Percentiles rank a stretch among this genome's conserved stretches.
These are phyloP conservation scores for Pseudococcus jackbeardsleyi DNA, from an alignment of 2,888 invertebrate species.

Conservation along the genomic window DNA sequence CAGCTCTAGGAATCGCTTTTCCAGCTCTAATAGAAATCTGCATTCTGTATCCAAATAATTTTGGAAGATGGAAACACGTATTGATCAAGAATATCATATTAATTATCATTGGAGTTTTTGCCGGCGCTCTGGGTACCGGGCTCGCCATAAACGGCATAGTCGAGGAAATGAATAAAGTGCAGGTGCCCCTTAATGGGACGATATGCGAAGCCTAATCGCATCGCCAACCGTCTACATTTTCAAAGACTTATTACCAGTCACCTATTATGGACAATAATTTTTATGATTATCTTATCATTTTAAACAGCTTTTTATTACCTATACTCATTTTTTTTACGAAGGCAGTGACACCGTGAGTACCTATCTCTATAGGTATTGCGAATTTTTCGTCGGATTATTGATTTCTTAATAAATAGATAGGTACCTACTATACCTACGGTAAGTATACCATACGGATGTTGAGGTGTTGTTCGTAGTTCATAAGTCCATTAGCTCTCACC, in stretches of 20 bases:
- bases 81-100: conserved; percentile 73
- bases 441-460: too few relatives aligned
- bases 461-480: too few relatives aligned
- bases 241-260: conserved; percentile 7
- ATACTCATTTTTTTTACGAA: too few relatives aligned
- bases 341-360: too few relatives aligned
- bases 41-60: conserved; percentile 76
- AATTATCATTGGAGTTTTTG: conserved; percentile 73
- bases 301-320: too few relatives aligned
- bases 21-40: conserved; percentile 83
- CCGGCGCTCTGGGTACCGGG: conserved; percentile 75
- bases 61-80: conserved; percentile 72
- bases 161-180: conserved; percentile 68
- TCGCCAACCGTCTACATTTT: not conserved
- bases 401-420: too few relatives aligned
- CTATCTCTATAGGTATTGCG: too few relatives aligned
- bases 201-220: not conserved
- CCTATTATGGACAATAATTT: conserved; percentile 39
- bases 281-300: not conserved
- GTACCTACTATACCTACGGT: too few relatives aligned
- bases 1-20: conserved; percentile 81
- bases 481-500: too few relatives aligned
- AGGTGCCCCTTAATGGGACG: not conserved
- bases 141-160: conserved; percentile 74
- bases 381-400: too few relatives aligned